Conservation (phyloP, 64 coral and sea anemone genomes). For the Acropora yongei region DNA sequence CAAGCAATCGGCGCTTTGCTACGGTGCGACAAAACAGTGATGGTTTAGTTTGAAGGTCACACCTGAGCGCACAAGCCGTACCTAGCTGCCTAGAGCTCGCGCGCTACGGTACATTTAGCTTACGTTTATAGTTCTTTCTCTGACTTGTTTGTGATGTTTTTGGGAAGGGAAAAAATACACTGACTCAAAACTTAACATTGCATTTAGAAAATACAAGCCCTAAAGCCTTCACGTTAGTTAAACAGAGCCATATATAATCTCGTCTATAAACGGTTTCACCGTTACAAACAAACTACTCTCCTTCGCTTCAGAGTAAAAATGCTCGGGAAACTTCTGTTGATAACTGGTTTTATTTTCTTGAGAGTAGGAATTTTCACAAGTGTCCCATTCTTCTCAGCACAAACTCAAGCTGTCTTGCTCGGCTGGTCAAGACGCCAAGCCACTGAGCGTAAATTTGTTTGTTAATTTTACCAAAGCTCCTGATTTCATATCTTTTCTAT, state of each 20-base stretch:
- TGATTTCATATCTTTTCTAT: not conserved
- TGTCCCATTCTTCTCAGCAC: conserved; percentile 5
- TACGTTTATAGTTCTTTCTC: not conserved
- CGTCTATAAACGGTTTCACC: conserved; percentile 16
- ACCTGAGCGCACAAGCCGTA: not conserved
- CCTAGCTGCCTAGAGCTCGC: not conserved
- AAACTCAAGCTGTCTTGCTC: conserved; percentile 29
- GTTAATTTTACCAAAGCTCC: not conserved
- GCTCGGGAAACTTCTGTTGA: conserved; percentile 22
- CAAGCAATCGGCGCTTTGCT: not conserved
- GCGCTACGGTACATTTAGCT: not conserved
- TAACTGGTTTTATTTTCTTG: conserved; percentile 9
- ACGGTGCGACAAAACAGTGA: not conserved
- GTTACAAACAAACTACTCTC: conserved; percentile 14
- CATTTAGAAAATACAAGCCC: conserved; percentile 8
- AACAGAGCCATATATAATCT: conserved; percentile 52
- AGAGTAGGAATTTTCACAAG: not conserved
- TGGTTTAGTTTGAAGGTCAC: not conserved
- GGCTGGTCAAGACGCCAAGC: conserved; percentile 18
- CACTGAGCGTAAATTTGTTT: conserved; percentile 14
- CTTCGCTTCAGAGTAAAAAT: conserved; percentile 13
- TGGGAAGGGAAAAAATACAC: not conserved
- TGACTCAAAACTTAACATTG: conserved; percentile 13
- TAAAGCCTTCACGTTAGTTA: conserved; percentile 17
- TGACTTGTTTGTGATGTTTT: conserved; percentile 38